Conservation (phyloP, 2,888 invertebrate species). For the Scaptomyza polygonia region DNA sequence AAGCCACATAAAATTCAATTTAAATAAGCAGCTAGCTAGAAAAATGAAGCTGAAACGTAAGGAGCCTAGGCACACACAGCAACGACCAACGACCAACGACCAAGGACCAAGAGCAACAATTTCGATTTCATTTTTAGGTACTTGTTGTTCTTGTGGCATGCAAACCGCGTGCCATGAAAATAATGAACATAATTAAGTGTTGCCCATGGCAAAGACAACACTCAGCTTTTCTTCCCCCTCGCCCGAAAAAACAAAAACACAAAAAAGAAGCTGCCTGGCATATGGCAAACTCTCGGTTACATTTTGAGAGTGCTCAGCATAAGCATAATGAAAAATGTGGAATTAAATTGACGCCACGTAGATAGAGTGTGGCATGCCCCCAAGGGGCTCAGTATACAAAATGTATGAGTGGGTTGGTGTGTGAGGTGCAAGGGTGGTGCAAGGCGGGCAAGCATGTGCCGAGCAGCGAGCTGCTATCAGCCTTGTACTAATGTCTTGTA, state of each 20-base stretch:
- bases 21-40: slow-evolving; percentile 63
- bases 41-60: neutral
- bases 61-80: slow-evolving; percentile 10
- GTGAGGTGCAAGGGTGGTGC: too few relatives aligned
- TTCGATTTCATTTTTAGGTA: slow-evolving; percentile 31
- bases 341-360: slow-evolving; percentile 76
- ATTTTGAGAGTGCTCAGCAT: slow-evolving; percentile 37
- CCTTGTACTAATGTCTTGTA: slow-evolving; percentile 79
- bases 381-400: slow-evolving; percentile 37
- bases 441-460: slow-evolving; percentile 5
- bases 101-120: slow-evolving; percentile 10
- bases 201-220: slow-evolving; percentile 72
- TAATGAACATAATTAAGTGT: slow-evolving; percentile 80
- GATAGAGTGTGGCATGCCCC: slow-evolving; percentile 43
- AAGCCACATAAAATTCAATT: slow-evolving; percentile 70
- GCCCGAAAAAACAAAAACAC: too few relatives aligned
- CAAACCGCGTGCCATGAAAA: slow-evolving; percentile 75
- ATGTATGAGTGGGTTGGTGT: slow-evolving; percentile 9
- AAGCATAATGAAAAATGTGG: slow-evolving; percentile 79
- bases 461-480: slow-evolving; percentile 47
- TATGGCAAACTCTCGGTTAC: slow-evolving; percentile 38
- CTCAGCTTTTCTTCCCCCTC: slow-evolving; percentile 20
- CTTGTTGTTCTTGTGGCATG: neutral
- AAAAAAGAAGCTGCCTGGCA: slow-evolving; percentile 22
- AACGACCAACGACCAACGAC: slow-evolving; percentile 8